phyloP scores from a whole-genome alignment of 2,888 invertebrate species.

The Tuta absoluta region DNA sequence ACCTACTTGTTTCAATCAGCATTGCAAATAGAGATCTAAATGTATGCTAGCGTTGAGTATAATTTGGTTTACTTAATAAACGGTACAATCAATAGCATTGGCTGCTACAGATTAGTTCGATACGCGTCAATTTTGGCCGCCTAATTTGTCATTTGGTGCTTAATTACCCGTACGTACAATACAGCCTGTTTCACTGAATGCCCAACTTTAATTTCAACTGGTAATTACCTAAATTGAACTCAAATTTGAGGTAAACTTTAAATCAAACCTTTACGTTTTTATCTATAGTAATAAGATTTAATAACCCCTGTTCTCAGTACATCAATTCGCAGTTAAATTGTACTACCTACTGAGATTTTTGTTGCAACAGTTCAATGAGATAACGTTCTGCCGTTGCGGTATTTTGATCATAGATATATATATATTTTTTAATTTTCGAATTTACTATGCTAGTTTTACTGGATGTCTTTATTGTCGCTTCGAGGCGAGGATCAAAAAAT shows the following conservation, averaged over 20 bases:
- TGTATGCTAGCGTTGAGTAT: not conserved
- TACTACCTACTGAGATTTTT: too few relatives aligned
- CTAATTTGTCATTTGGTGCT: conserved; percentile 35
- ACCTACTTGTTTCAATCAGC: not conserved
- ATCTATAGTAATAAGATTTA: too few relatives aligned
- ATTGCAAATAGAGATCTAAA: not conserved
- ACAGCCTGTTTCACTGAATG: conserved; percentile 1
- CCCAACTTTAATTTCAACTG: not conserved
- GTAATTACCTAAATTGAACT: not conserved
- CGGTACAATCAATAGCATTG: conserved; percentile 56
- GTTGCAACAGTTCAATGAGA: too few relatives aligned
- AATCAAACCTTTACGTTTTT: not conserved
- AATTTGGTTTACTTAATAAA: conserved; percentile 51
- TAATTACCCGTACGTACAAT: conserved; percentile 36
- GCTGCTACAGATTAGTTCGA: conserved; percentile 53
- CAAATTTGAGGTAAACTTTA: not conserved
- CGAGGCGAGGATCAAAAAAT: too few relatives aligned
- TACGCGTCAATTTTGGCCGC: conserved; percentile 45
- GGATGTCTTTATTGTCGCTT: too few relatives aligned
- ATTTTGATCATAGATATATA: too few relatives aligned
- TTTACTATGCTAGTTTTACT: too few relatives aligned
- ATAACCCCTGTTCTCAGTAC: too few relatives aligned
- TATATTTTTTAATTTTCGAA: too few relatives aligned
- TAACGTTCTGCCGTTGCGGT: too few relatives aligned
- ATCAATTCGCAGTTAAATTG: too few relatives aligned